Conservation (phyloP, 2,888 invertebrate species). For the Drosophila robusta region DNA sequence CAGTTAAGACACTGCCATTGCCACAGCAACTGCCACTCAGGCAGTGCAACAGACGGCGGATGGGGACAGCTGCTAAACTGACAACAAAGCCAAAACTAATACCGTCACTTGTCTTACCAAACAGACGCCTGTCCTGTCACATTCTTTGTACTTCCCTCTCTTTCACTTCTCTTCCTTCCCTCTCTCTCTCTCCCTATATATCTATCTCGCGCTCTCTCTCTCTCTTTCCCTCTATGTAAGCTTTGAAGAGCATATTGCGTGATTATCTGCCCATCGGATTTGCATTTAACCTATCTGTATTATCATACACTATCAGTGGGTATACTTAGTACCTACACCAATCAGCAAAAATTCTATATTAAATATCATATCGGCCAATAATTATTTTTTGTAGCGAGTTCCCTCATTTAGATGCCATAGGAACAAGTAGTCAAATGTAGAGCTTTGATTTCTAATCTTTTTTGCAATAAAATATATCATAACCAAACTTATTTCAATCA, state of each 20-base stretch:
- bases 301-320: conserved; percentile 2
- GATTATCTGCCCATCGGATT: conserved; percentile 56
- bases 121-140: conserved; percentile 10
- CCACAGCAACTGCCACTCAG: conserved; percentile 13
- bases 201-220: not conserved
- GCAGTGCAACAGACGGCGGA: not conserved
- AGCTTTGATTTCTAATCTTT: no score
- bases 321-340: not conserved
- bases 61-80: conserved; percentile 39
- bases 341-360: no score
- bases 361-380: no score
- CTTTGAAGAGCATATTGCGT: conserved; percentile 31
- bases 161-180: not conserved
- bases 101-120: conserved; percentile 36
- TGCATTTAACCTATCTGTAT: conserved; percentile 62
- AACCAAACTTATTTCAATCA: no score
- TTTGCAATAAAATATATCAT: no score
- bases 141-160: not conserved
- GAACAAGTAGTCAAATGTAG: no score
- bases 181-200: not conserved
- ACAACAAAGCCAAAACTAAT: conserved; percentile 61
- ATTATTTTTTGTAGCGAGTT: no score
- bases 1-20: conserved; percentile 31
- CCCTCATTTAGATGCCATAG: no score
- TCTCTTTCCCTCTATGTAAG: conserved; percentile 1